These are phyloP conservation scores for Sarotherodon lohbergeri DNA, from an alignment of 2,113 vertebrate genomes.

Conservation along the genomic window DNA sequence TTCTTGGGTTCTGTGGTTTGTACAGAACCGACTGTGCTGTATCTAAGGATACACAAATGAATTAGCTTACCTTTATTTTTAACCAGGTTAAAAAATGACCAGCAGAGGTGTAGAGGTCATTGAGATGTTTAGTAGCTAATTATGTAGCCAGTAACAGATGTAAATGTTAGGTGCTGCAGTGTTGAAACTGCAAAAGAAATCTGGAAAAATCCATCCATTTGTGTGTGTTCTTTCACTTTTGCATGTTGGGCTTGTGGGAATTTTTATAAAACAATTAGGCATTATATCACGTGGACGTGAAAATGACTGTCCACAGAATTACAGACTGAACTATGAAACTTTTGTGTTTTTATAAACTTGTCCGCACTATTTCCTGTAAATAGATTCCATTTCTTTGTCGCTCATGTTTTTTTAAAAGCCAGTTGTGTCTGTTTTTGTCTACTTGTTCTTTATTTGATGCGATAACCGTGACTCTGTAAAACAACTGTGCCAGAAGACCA, in stretches of 20 bases:
- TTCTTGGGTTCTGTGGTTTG: slow-evolving; percentile 1
- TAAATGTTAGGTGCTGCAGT: slow-evolving; percentile 25
- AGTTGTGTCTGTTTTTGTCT: not conserved
- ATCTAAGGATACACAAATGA: not conserved
- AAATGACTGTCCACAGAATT: not conserved
- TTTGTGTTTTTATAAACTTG: not conserved
- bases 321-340: not conserved
- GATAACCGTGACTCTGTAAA: not conserved
- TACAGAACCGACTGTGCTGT: not conserved
- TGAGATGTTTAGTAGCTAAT: slow-evolving; percentile 32
- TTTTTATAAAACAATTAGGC: slow-evolving; percentile 1
- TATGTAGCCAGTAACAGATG: slow-evolving; percentile 21
- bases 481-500: not conserved
- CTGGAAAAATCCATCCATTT: not conserved
- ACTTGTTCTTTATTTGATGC: not conserved
- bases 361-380: not conserved
- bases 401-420: not conserved
- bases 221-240: slow-evolving; percentile 32
- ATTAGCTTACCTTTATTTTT: not conserved
- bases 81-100: not conserved
- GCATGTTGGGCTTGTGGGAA: not conserved
- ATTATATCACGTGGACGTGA: not conserved
- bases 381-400: not conserved
- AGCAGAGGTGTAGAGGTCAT: not conserved
- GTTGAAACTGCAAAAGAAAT: slow-evolving; percentile 27